These are phyloP conservation scores for Heliconius hortense DNA, from an alignment of 2,888 invertebrate species.

Conservation along the genomic window DNA sequence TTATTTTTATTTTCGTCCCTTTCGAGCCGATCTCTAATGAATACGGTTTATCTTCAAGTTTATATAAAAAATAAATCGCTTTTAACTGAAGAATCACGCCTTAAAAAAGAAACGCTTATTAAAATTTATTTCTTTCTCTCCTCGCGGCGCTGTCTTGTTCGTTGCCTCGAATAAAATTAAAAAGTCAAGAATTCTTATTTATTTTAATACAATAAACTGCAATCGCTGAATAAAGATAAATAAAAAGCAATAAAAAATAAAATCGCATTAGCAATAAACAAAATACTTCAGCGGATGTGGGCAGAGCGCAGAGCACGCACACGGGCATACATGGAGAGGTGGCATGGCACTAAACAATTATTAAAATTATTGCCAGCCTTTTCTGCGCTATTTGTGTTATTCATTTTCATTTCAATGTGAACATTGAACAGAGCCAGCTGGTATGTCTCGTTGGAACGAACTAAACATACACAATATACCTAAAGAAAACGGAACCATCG, in stretches of 20 bases:
- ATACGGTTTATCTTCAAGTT: conserved; percentile 81
- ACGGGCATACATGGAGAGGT: conserved; percentile 61
- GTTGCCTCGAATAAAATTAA: conserved; percentile 80
- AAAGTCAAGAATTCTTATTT: conserved; percentile 82
- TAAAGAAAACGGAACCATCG: neutral
- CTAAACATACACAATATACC: neutral
- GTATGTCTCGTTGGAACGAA: neutral
- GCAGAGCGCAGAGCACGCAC: conserved; percentile 76
- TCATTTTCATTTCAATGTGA: conserved; percentile 23
- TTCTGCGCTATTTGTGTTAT: conserved; percentile 26
- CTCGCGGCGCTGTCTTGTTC: conserved; percentile 79
- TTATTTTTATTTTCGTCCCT: conserved; percentile 79
- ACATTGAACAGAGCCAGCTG: conserved; percentile 15
- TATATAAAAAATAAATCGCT: conserved; percentile 82
- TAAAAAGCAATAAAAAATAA: conserved; percentile 82
- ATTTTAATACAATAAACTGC: conserved; percentile 83
- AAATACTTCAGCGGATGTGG: conserved; percentile 83
- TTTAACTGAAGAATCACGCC: conserved; percentile 82
- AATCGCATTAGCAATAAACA: conserved; percentile 83
- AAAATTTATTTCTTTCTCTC: conserved; percentile 82
- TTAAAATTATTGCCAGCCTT: conserved; percentile 36
- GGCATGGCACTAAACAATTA: conserved; percentile 36
- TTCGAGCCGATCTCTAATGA: conserved; percentile 81
- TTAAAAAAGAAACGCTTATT: conserved; percentile 82
- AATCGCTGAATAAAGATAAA: conserved; percentile 83